Percentiles rank a stretch among this genome's conserved stretches.
Evolutionary conservation across 2,888 invertebrate species (phyloP).

Genomic region (Ametastegia equiseti): DNA sequence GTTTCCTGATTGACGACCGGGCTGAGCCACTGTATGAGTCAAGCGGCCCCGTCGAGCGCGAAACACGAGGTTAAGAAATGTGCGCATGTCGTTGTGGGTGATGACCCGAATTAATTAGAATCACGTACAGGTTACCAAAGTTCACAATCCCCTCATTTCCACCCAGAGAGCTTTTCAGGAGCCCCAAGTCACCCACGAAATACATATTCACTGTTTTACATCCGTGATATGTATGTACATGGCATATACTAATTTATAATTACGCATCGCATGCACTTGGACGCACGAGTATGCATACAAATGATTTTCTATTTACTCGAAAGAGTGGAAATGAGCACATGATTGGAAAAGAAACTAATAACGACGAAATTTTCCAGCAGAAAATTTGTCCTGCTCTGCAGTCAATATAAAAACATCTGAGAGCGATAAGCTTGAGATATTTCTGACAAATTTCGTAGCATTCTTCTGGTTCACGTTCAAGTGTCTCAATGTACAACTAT

Average conservation of each 20-base stretch:
- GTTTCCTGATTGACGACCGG: conserved; percentile 11
- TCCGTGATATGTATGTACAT: neutral
- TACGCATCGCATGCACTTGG: neutral
- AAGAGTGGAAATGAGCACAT: too few species aligned
- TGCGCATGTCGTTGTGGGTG: conserved; percentile 11
- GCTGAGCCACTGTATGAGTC: conserved; percentile 6
- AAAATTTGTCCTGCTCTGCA: too few species aligned
- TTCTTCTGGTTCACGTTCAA: too few species aligned
- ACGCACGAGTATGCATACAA: neutral
- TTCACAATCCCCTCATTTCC: neutral
- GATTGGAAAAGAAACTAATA: too few species aligned
- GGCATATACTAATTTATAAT: neutral
- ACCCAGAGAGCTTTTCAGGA: neutral
- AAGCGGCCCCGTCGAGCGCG: neutral
- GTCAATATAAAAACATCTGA: too few species aligned
- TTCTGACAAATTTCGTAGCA: too few species aligned
- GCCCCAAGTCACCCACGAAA: neutral
- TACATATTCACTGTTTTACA: neutral
- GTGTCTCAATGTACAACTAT: too few species aligned
- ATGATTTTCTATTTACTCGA: too few species aligned
- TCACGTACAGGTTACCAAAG: neutral
- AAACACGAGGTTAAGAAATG: neutral
- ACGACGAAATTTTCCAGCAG: too few species aligned
- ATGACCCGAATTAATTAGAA: conserved; percentile 35
- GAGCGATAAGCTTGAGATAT: too few species aligned